A percentile compares a stretch with the other conserved stretches of the same genome.
Evolutionary conservation across 2,797 vertebrate species (phyloP).

Genomic region (Sebastes umbrosus): DNA sequence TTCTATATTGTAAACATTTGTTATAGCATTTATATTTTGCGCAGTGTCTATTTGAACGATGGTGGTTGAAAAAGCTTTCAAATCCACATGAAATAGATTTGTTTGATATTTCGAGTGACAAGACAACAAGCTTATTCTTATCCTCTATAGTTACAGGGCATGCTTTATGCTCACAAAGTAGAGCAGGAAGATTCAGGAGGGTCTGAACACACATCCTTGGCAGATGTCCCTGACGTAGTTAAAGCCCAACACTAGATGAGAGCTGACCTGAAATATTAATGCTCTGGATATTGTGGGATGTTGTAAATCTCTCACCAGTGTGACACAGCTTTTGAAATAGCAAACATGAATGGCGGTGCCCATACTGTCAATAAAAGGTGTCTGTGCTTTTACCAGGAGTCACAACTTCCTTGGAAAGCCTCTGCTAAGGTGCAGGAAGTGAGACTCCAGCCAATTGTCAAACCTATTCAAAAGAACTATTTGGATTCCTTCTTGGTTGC

Average conservation of each 20-base stretch:
- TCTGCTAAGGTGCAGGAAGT: constrained; percentile 11
- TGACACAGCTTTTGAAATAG: background rate
- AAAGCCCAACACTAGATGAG: background rate
- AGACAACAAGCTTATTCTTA: background rate
- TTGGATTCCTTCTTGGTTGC: constrained; percentile 3
- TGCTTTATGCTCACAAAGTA: background rate
- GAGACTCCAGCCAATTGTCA: constrained; percentile 12
- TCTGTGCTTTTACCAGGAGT: constrained; percentile 20
- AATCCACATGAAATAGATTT: background rate
- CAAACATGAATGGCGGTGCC: background rate
- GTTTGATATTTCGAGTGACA: background rate
- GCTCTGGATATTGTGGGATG: constrained; percentile 4
- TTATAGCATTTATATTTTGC: background rate
- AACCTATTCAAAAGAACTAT: constrained; percentile 9
- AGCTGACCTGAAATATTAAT: background rate
- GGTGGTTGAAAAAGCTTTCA: background rate
- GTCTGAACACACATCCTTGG: background rate
- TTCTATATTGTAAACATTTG: background rate
- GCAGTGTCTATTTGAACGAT: background rate
- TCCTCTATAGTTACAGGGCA: background rate
- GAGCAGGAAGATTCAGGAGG: background rate
- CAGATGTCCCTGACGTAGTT: constrained; percentile 2
- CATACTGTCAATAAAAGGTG: background rate
- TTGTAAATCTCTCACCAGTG: background rate
- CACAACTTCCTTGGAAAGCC: background rate